Evolutionary conservation across 2,888 invertebrate species (phyloP), one percentile per base, ranked within the genome.

Genomic region (Rhamphomyia laevipes): DNA sequence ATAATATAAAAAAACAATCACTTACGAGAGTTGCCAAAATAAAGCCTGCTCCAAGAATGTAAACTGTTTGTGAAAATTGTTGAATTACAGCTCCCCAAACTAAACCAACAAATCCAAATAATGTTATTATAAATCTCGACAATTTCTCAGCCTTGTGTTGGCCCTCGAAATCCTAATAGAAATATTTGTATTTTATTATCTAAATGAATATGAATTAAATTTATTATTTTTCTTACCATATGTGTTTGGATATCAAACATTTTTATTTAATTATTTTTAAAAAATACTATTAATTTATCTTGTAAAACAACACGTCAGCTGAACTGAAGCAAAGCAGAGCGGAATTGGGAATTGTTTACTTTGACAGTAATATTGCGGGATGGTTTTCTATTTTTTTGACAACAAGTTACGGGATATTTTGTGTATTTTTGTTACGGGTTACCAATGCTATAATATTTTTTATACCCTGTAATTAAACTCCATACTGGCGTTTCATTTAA

Each of bases 1-100:
- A n/a, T n/a, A n/a, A n/a, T n/a, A n/a, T n/a, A n/a, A n/a, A n/a
- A n/a, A n/a, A n/a, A n/a, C n/a, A 27, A 7, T 9, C 4, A 21
- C 77, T 75, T 73, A 85, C 86, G 62, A 94, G 71, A 38, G 88
- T 82, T 42, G 94, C 91, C 54, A 95, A 72, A 2, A 86, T 74
- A 63, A 94, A 93, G 54, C 95, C 95, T 60, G 89, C 92, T 31
- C 88, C 88, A 45, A 95, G 74, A 62, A 94, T 90, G 62, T 91
- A 92, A 30, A 95, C 88, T 2, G 94, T 93, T 67, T 92, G 91
- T 0, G 94, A 95, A 66, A 95, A 95, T 67, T 94, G 92, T 67
- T 95, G 94, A 56, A 92, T 90, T 45, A 88, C 80, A 61, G 90
- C 94, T 37, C 95, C 95, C 87, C 91, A 93, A 48, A 86, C 74